A percentile compares a stretch with the other conserved stretches of the same genome.
Conservation (phyloP, 2,888 invertebrate genomes). For the Carcina quercana region DNA sequence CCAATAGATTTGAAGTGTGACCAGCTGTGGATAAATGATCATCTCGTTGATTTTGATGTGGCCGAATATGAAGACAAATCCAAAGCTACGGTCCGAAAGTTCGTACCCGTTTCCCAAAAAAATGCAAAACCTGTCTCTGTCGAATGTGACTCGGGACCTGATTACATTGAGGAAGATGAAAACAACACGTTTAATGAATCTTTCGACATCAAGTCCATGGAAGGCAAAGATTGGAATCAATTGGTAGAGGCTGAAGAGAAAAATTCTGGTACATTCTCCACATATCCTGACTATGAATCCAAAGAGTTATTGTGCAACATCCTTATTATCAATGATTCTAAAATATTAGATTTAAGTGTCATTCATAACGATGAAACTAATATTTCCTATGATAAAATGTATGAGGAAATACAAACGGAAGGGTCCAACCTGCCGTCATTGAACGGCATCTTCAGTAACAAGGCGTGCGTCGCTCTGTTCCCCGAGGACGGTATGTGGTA, state of each 20-base stretch:
- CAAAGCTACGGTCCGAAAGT: slow-evolving; percentile 38
- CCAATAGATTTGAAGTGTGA: slow-evolving; percentile 52
- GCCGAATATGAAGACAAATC: slow-evolving; percentile 47
- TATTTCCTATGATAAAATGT: slow-evolving; percentile 60
- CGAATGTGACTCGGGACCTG: slow-evolving; percentile 41
- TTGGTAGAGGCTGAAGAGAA: slow-evolving; percentile 38
- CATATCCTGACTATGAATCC: slow-evolving; percentile 29
- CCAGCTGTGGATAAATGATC: slow-evolving; percentile 58
- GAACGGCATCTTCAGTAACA: slow-evolving; percentile 54
- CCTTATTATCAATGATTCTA: slow-evolving; percentile 37
- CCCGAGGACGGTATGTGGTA: slow-evolving; percentile 81
- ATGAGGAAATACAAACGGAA: slow-evolving; percentile 60
- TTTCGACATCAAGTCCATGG: slow-evolving; percentile 25
- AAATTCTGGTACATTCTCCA: slow-evolving; percentile 21
- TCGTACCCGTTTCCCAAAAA: slow-evolving; percentile 19
- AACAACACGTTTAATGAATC: slow-evolving; percentile 26
- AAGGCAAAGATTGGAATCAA: slow-evolving; percentile 43
- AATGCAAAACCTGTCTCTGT: slow-evolving; percentile 14
- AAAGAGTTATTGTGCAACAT: slow-evolving; percentile 45
- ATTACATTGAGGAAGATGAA: slow-evolving; percentile 45
- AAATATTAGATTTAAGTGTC: slow-evolving; percentile 44
- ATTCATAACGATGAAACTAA: slow-evolving; percentile 50
- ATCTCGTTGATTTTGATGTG: slow-evolving; percentile 60
- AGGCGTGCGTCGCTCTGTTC: slow-evolving; percentile 78
- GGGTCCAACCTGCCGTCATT: slow-evolving; percentile 54